Evolutionary conservation across 2,113 vertebrate species (phyloP).

Genomic region (Nansenia antarctica): DNA sequence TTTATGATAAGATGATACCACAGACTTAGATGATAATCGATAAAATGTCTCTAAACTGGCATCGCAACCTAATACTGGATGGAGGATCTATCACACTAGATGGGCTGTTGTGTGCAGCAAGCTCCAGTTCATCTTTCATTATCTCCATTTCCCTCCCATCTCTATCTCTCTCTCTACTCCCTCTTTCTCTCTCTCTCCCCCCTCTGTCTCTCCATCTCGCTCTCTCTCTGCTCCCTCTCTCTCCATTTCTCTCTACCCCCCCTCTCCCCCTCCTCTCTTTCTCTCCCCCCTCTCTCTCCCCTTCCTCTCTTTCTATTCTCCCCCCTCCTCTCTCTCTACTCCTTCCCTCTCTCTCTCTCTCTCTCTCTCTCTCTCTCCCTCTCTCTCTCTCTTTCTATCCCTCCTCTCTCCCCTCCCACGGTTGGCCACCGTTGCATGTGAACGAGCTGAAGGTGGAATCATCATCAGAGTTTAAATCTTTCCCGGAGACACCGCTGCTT

Average conservation of each 20-base stretch:
- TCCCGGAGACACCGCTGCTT: background rate
- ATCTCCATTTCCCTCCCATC: background rate
- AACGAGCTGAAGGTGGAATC: conserved; percentile 12
- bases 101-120: background rate
- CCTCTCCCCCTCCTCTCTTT: background rate
- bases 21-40: too few relatives aligned
- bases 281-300: background rate
- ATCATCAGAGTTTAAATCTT: conserved; percentile 17
- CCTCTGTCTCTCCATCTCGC: background rate
- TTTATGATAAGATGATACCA: background rate
- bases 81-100: background rate
- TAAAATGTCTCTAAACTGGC: background rate
- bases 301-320: background rate
- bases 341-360: background rate
- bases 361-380: background rate
- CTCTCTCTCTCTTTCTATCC: background rate
- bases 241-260: background rate
- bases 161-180: background rate
- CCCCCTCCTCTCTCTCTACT: background rate
- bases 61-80: too few relatives aligned
- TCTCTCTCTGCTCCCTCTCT: background rate
- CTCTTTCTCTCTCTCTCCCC: background rate
- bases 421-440: conserved; percentile 2
- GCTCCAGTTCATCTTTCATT: background rate
- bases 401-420: background rate